Evolutionary conservation across 2,888 invertebrate species (phyloP).

Genomic region (Hartigia nigra): DNA sequence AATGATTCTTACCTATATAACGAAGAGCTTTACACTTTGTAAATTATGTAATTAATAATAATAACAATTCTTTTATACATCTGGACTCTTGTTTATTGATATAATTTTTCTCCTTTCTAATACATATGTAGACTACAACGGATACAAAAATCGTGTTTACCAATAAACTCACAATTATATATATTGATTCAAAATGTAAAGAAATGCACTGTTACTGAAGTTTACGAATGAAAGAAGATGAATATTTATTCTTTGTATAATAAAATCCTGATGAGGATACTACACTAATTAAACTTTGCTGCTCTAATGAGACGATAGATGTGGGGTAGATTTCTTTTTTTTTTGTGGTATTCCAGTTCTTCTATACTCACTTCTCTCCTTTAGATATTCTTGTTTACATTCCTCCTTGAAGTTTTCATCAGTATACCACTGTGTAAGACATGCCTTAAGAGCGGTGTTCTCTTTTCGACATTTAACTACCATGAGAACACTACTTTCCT

Average conservation of each 20-base stretch:
- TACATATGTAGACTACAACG: not conserved
- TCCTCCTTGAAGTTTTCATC: conserved; percentile 79
- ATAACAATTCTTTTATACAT: not conserved
- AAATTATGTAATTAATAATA: not conserved
- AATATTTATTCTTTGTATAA: not conserved
- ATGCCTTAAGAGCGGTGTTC: conserved; percentile 77
- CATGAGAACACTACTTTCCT: conserved; percentile 74
- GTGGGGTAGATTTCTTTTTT: conserved; percentile 25
- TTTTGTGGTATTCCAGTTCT: conserved; percentile 80
- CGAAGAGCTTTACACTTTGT: not conserved
- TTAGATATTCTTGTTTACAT: conserved; percentile 84
- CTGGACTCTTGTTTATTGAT: not conserved
- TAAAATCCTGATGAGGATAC: not conserved
- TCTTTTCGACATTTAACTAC: conserved; percentile 80
- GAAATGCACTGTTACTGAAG: not conserved
- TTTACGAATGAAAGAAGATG: not conserved
- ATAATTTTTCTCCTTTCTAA: not conserved
- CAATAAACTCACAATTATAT: not conserved
- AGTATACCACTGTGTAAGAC: conserved; percentile 80
- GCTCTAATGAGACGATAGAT: not conserved
- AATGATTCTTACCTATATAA: not conserved
- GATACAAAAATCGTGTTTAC: not conserved
- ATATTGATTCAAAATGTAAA: not conserved
- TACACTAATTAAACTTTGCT: not conserved
- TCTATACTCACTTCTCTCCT: conserved; percentile 84